These are phyloP conservation scores for Uropetala carovei DNA, from an alignment of 2,888 invertebrate genomes.

Conservation along the genomic window DNA sequence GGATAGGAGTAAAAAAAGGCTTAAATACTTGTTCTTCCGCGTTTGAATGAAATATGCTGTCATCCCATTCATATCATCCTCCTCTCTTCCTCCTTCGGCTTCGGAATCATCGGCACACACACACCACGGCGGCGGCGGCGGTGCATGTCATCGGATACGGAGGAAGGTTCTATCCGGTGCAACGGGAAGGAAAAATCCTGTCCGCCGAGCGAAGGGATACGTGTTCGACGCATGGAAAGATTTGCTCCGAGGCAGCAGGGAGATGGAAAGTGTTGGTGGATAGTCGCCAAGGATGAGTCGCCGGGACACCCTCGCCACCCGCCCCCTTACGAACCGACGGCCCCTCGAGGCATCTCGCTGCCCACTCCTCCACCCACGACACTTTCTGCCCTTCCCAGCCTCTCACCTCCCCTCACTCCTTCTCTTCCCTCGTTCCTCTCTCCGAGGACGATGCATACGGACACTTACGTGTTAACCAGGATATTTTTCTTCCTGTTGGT, in stretches of 20 bases:
- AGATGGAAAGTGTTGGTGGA: not conserved
- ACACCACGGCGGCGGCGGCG: not conserved
- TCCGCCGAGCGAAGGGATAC: not conserved
- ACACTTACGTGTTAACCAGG: not conserved
- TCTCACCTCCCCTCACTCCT: not conserved
- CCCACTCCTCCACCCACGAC: constrained; percentile 24
- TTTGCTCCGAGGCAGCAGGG: not conserved
- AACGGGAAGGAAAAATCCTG: not conserved
- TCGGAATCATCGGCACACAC: not conserved
- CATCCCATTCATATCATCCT: constrained; percentile 38
- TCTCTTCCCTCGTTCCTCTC: not conserved
- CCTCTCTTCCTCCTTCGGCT: not conserved
- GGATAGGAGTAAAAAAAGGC: constrained; percentile 7
- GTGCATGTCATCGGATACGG: constrained; percentile 11
- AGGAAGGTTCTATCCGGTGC: not conserved
- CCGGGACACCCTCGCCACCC: not conserved
- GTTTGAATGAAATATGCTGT: constrained; percentile 33
- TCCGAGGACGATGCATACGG: not conserved
- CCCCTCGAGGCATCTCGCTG: not conserved
- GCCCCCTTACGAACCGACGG: not conserved
- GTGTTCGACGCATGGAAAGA: constrained; percentile 19
- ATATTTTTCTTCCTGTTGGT: constrained; percentile 19
- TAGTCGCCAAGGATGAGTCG: constrained; percentile 13
- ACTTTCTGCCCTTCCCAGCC: not conserved
- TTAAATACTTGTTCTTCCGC: constrained; percentile 40